Evolutionary conservation across 2,797 vertebrate species (phyloP).

Genomic region (Artibeus lituratus): DNA sequence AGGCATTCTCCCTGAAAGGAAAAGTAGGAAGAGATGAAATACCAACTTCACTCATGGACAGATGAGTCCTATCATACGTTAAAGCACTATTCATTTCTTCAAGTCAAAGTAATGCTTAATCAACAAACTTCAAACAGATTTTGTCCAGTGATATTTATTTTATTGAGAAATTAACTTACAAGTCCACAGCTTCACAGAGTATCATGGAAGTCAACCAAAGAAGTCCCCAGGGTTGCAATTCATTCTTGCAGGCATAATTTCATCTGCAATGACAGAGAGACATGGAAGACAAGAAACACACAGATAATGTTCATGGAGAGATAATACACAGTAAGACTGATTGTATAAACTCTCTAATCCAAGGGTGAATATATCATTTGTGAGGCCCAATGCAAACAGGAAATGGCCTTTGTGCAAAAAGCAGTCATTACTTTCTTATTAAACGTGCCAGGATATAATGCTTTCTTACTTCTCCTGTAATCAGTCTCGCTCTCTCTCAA

Average conservation of each 20-base stretch:
- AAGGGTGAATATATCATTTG: background rate
- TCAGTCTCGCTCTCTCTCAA: background rate
- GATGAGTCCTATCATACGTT: background rate
- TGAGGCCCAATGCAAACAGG: background rate
- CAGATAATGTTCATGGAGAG: background rate
- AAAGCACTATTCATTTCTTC: background rate
- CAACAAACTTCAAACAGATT: background rate
- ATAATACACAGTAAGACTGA: background rate
- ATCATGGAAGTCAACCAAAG: background rate
- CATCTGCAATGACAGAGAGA: background rate
- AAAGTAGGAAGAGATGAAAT: background rate
- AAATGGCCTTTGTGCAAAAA: background rate
- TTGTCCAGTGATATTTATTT: background rate
- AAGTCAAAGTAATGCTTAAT: background rate
- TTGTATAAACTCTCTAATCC: background rate
- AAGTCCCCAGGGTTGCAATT: background rate
- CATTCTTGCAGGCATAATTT: background rate
- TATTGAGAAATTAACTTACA: background rate
- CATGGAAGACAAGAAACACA: background rate
- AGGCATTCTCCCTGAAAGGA: background rate
- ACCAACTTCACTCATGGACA: background rate
- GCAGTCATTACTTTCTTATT: background rate
- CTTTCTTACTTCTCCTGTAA: background rate
- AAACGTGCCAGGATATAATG: background rate
- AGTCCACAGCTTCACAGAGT: background rate